Base-by-base conservation (phyloP, 2,797 vertebrate species). In the Cossypha dichroa region DNA sequence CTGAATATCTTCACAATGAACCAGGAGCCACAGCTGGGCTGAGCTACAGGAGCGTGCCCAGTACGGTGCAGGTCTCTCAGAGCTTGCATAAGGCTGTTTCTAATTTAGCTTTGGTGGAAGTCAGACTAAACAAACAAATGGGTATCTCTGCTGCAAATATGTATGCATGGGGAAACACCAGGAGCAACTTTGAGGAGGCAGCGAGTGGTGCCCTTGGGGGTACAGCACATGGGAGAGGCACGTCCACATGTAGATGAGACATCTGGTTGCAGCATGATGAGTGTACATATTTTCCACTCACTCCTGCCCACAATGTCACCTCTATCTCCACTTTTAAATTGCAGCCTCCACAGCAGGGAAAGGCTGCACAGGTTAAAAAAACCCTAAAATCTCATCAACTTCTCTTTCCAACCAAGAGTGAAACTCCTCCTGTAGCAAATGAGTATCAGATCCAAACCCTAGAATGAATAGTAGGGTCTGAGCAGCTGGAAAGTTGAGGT, bases 241-340 rank as follows among this genome's bases (percentile, higher is more conserved):
- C 0, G 1, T 85, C 88, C 64, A 85, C 49, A 54, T 72, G 73
- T 34, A 88, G 80, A 68, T 89, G 86, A 91, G 76, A 87, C 77
- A 52, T 67, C 73, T 92, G 93, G 34, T 43, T 78, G 88, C 88
- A 95, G 85, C 63, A 78, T 75, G 64, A 84, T 83, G 88, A 75
- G 14, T 18, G 17, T n/a, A 91, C 38, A 31, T 18, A 68, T 84
- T 95, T 95, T 96, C 94, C 76, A 31, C 60, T 92, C 25, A 2
- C 43, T 90, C 66, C 43, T 92, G 82, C 69, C 58, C 76, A 36
- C 66, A 36, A 15, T 78, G 85, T 85, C 88, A 91, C 82, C 58
- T 85, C 79, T 78, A 69, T 62, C 41, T 88, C 46, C 5, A 3
- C 76, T 90, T 88, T 88, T 73, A 48, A 93, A 69, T 41, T 72